These are phyloP conservation scores for Drosophila bifasciata DNA, from an alignment of 1,140 invertebrate genomes.

Conservation along the genomic window DNA sequence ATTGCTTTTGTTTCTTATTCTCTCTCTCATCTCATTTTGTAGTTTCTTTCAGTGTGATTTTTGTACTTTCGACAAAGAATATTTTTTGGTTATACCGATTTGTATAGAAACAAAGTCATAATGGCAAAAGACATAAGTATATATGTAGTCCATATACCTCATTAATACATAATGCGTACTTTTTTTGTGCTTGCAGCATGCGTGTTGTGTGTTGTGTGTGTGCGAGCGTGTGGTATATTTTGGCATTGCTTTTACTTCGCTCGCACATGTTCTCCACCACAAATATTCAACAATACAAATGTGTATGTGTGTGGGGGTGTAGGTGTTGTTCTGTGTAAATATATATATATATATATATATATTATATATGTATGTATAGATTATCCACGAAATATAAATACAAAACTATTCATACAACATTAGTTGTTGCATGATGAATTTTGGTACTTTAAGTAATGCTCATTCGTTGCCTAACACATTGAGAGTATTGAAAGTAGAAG, in stretches of 20 bases:
- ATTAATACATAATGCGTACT: conserved; percentile 51
- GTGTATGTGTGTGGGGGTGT: conserved; percentile 11
- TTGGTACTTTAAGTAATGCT: conserved; percentile 76
- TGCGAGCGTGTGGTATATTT: conserved; percentile 40
- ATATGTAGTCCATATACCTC: conserved; percentile 18
- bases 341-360: conserved; percentile 47
- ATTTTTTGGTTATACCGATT: conserved; percentile 77
- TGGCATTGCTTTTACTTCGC: conserved; percentile 53
- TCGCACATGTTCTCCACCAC: conserved; percentile 53
- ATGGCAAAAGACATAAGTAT: conserved; percentile 54
- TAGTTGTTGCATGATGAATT: conserved; percentile 45
- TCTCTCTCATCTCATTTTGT: conserved; percentile 11
- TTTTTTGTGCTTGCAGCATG: conserved; percentile 72
- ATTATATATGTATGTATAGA: conserved; percentile 29
- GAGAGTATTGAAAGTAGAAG: conserved; percentile 66
- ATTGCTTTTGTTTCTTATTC: conserved; percentile 9
- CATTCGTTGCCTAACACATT: conserved; percentile 69
- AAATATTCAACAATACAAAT: conserved; percentile 58
- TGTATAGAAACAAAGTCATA: conserved; percentile 58
- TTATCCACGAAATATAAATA: conserved; percentile 36
- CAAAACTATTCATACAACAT: conserved; percentile 43
- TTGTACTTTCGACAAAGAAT: conserved; percentile 74
- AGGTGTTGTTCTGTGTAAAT: conserved; percentile 11
- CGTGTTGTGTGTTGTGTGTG: conserved; percentile 44
- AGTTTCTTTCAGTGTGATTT: conserved; percentile 49